Base-by-base conservation (phyloP, 2,797 vertebrate species). In the Protosalanx chinensis region DNA sequence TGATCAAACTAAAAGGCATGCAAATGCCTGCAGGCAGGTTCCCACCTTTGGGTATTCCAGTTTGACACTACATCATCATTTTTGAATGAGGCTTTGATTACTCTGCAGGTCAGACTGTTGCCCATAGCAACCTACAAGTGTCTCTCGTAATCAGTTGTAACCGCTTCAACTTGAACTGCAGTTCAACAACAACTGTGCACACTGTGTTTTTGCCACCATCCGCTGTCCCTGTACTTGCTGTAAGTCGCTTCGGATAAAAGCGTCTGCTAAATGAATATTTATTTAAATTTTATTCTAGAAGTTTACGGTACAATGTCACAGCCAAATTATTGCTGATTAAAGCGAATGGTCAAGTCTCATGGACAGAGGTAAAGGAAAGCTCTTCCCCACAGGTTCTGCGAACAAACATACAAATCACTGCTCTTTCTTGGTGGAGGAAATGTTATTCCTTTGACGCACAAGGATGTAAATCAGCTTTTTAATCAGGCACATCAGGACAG, bases 381-480 rank as follows among this genome's bases (percentile, higher is more conserved):
- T 27, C n/a, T 8, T 62, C 20, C 41, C 30, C 29, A 12, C 27
- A 32, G 41, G 30, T 13, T 64, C 33, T 46, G 6, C n/a, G 18
- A 64, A 58, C 16, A 16, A 67, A n/a, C 62, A 10, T 41, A 46
- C 41, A 12, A 41, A 64, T 57, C 29, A 20, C 6, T 58, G 51
- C 3, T 56, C 66, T 37, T 20, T 70, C 27, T 27, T 37, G 15
- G 3, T 6, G 33, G 58, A 61, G 20, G 2, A 18, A n/a, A 30
- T 32, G n/a, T n/a, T 61, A 61, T 49, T 41, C 12, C 20, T 29
- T 3, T 27, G 58, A 18, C 30, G 18, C 46, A 32, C 56, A 13
- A 12, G 35, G 53, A 74, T 72, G 70, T 72, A 76, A 74, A 78
- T 70, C 76, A 59, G 2, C 18, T 10, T 74, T 79, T 76, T 72